These are phyloP conservation scores for Hydractinia symbiolongicarpus DNA, from an alignment of 30 jellyfish, hydroid and myxozoan genomes.

Conservation along the genomic window DNA sequence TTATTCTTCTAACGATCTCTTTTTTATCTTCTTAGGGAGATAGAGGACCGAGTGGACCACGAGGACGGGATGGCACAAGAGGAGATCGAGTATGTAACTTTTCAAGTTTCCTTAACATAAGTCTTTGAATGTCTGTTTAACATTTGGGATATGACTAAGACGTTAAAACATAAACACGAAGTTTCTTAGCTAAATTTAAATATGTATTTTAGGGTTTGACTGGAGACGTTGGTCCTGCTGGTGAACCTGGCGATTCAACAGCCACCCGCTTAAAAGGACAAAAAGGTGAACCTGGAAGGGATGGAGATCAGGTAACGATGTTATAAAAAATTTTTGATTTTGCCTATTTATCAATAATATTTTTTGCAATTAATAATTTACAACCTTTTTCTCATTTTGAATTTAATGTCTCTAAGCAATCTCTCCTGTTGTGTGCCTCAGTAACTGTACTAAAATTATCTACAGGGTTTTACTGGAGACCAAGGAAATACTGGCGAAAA, in stretches of 20 bases:
- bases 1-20: not conserved
- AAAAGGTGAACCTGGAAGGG: constrained; percentile 58
- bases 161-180: no score
- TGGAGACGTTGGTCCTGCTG: constrained; percentile 60
- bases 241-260: constrained; percentile 95
- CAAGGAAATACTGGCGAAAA: no score
- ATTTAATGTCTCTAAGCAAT: no score
- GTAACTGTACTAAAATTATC: no score
- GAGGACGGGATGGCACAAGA: constrained; percentile 36
- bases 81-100: constrained; percentile 10
- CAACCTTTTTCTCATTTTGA: no score
- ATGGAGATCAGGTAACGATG: constrained; percentile 43
- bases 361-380: no score
- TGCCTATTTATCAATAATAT: no score
- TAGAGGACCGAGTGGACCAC: constrained; percentile 45
- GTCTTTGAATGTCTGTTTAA: not conserved
- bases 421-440: no score
- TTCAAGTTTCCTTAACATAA: not conserved
- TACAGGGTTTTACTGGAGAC: no score
- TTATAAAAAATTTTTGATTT: no score
- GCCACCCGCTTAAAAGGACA: constrained; percentile 61
- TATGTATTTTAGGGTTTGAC: constrained; percentile 20
- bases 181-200: no score
- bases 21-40: constrained; percentile 53
- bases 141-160: not conserved